phyloP scores from a whole-genome alignment of 2,113 vertebrate species.

The Speoplatyrhinus poulsoni region DNA sequence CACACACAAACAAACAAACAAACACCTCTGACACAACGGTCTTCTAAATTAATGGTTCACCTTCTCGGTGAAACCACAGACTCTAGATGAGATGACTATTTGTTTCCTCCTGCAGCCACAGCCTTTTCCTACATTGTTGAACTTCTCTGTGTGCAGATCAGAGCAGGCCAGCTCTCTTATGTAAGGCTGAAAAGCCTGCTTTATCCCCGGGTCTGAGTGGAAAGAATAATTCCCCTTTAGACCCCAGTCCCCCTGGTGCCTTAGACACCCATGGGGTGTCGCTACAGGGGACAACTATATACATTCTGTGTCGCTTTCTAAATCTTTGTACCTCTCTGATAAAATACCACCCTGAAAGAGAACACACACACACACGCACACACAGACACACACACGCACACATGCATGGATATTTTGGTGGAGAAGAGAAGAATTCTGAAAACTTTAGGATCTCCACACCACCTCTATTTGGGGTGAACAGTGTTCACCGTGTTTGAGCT shows the following conservation, averaged over 20 bases:
- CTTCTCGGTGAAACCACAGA: slow-evolving; percentile 7
- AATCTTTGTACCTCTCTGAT: slow-evolving; percentile 36
- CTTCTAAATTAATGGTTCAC: slow-evolving; percentile 4
- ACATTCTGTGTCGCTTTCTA: slow-evolving; percentile 61
- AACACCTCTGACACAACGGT: neutral
- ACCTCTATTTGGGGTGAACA: no score
- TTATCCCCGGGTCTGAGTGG: slow-evolving; percentile 52
- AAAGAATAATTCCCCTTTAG: slow-evolving; percentile 72
- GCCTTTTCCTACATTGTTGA: slow-evolving; percentile 16
- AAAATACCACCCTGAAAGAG: slow-evolving; percentile 55
- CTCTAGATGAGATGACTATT: slow-evolving; percentile 13
- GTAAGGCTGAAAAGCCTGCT: slow-evolving; percentile 55
- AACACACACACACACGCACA: slow-evolving; percentile 44
- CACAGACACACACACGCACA: slow-evolving; percentile 36
- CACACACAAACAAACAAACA: no score
- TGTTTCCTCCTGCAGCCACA: slow-evolving; percentile 15
- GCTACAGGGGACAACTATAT: slow-evolving; percentile 64
- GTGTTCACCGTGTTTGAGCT: neutral
- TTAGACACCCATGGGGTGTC: slow-evolving; percentile 65
- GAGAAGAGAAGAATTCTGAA: no score
- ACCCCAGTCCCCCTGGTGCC: slow-evolving; percentile 66
- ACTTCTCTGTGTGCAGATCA: slow-evolving; percentile 23
- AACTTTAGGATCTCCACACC: no score
- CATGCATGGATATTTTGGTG: no score
- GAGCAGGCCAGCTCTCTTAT: slow-evolving; percentile 43